A percentile compares a stretch with the other conserved stretches of the same genome.
phyloP scores from a whole-genome alignment of 2,113 vertebrate species.

The Lagopus leucura region DNA sequence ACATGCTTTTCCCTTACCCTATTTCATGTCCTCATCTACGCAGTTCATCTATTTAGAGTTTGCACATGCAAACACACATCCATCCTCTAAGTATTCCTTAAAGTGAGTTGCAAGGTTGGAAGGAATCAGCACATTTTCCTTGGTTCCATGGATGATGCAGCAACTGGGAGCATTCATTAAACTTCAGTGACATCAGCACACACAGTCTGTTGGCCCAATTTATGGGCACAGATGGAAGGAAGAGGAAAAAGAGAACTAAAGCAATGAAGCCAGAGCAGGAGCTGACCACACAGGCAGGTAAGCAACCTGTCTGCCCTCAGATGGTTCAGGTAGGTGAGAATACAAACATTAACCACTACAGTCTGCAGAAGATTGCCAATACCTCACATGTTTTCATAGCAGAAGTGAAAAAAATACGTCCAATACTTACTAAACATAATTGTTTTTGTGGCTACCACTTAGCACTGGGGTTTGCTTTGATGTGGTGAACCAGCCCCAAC shows the following conservation, averaged over 20 bases:
- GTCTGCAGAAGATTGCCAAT: background rate
- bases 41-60: background rate
- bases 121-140: background rate
- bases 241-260: background rate
- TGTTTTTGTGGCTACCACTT: background rate
- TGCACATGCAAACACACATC: background rate
- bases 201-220: accelerated
- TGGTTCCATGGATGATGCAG: background rate
- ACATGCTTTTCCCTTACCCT: background rate
- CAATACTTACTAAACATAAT: accelerated
- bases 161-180: background rate
- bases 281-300: background rate
- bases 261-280: background rate
- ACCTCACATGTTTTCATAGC: background rate
- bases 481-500: accelerated
- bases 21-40: background rate
- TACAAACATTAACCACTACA: background rate
- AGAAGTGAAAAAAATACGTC: background rate
- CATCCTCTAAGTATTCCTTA: background rate
- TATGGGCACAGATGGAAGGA: background rate
- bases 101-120: background rate
- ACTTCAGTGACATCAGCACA: background rate
- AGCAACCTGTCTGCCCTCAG: background rate
- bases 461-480: background rate
- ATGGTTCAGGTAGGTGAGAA: background rate